Evolutionary conservation across 2,888 invertebrate species (phyloP).

Genomic region (Hartigia nigra): DNA sequence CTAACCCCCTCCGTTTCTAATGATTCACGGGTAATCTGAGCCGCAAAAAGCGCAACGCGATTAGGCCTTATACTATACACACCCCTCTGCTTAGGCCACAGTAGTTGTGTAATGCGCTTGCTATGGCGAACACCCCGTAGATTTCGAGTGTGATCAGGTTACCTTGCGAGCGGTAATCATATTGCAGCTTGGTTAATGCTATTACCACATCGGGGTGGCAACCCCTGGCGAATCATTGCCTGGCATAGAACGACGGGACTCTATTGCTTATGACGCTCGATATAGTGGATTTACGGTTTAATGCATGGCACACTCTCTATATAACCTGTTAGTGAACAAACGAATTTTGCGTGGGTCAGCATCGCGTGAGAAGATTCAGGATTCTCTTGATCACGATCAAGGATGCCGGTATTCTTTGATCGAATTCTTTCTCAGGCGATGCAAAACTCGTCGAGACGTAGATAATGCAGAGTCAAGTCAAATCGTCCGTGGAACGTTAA

Average conservation of each 20-base stretch:
- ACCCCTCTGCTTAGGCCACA: neutral
- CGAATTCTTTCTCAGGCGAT: neutral
- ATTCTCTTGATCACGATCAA: neutral
- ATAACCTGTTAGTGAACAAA: neutral
- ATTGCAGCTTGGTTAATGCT: slow-evolving; percentile 65
- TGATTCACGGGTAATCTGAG: slow-evolving; percentile 65
- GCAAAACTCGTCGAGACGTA: neutral
- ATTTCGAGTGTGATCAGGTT: slow-evolving; percentile 64
- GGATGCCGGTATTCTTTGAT: neutral
- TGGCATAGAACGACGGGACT: slow-evolving; percentile 27
- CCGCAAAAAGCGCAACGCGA: slow-evolving; percentile 65
- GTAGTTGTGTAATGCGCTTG: slow-evolving; percentile 50
- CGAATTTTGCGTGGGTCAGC: neutral
- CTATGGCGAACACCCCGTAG: slow-evolving; percentile 49
- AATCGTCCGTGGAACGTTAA: neutral
- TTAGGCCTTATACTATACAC: slow-evolving; percentile 40
- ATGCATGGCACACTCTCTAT: slow-evolving; percentile 42
- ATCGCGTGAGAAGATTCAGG: neutral
- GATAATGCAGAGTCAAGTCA: neutral
- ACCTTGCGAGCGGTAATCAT: slow-evolving; percentile 65
- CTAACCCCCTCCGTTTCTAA: slow-evolving; percentile 38
- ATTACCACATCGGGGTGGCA: slow-evolving; percentile 58
- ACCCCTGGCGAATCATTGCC: slow-evolving; percentile 21
- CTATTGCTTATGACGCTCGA: slow-evolving; percentile 64
- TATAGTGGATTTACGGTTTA: slow-evolving; percentile 60